Conservation (phyloP, 2,113 vertebrate genomes). For the Aviceda subcristata region DNA sequence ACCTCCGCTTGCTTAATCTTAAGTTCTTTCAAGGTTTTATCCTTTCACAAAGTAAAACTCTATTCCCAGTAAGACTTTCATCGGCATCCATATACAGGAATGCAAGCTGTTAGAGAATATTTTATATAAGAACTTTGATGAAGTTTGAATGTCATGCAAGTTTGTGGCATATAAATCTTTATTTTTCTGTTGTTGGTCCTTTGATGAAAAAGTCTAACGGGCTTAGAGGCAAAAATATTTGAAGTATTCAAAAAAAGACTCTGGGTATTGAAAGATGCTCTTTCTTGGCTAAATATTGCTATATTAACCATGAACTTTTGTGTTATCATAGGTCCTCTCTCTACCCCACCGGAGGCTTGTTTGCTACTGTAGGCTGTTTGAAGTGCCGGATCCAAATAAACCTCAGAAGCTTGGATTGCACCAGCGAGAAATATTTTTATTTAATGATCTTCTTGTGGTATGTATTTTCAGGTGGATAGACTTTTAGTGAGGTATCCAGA, state of each 20-base stretch:
- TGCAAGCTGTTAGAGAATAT: not conserved
- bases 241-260: not conserved
- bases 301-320: not conserved
- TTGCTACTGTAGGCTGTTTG: slow-evolving; percentile 96
- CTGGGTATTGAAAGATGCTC: not conserved
- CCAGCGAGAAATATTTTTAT: slow-evolving; percentile 97
- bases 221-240: not conserved
- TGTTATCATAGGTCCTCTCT: slow-evolving; percentile 83
- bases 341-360: slow-evolving; percentile 94
- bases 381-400: slow-evolving; percentile 96
- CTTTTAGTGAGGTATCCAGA: not conserved
- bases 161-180: not conserved
- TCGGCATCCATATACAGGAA: not conserved
- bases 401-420: slow-evolving; percentile 95
- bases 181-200: not conserved
- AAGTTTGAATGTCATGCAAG: not conserved
- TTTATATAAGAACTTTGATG: not conserved
- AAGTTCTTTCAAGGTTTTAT: not conserved
- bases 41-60: not conserved
- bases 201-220: not conserved
- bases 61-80: not conserved
- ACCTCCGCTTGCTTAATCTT: not conserved
- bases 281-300: not conserved
- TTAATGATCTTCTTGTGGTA: slow-evolving; percentile 98
- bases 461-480: not conserved